Evolutionary conservation across 2,113 vertebrate genomes (phyloP), one percentile per base, ranked within the genome.

Genomic region (Grallaria varia): DNA sequence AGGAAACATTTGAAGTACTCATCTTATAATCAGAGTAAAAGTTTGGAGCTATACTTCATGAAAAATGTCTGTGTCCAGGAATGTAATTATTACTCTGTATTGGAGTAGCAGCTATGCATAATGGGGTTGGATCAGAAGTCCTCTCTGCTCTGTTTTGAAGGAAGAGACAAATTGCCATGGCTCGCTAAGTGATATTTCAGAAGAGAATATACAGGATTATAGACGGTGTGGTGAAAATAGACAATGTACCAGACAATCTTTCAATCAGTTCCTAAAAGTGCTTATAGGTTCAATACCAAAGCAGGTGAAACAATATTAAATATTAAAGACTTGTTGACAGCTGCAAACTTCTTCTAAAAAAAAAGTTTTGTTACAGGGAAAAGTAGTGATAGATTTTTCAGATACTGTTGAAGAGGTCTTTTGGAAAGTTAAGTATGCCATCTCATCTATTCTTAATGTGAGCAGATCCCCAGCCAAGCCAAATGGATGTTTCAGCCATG

Each of bases 361-460:
- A 77, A 20, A 74, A 87, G 59, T 84, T 89, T 76, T 89, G 87
- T 96, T 91, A 50, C 45, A 59, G 55, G 17, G 27, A 63, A 78
- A 83, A 66, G 81, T 47, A 80, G 21, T 21, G 59, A 77, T 80
- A 82, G 78, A 40, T 88, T 90, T 91, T 95, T 94, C 64, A 86
- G 52, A 66, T 44, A 50, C 50, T 77, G 52, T 42, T 88, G 75
- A 85, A 84, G 63, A 77, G 39, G 79, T 86, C 87, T 92, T 90
- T 88, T 77, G 82, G 93, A 88, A 95, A 96, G 53, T 91, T 76
- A 90, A 77, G 39, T 80, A 69, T 81, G 63, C 76, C 27, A 77
- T 95, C 90, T 96, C 92, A 95, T 94, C 40, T 95, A 94, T 96
- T 95, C 66, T 95, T 97, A 88, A 94, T 96, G 84, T 69, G 37